These are phyloP conservation scores for Gulo gulo DNA, from an alignment of 2,113 vertebrate species.

Conservation along the genomic window DNA sequence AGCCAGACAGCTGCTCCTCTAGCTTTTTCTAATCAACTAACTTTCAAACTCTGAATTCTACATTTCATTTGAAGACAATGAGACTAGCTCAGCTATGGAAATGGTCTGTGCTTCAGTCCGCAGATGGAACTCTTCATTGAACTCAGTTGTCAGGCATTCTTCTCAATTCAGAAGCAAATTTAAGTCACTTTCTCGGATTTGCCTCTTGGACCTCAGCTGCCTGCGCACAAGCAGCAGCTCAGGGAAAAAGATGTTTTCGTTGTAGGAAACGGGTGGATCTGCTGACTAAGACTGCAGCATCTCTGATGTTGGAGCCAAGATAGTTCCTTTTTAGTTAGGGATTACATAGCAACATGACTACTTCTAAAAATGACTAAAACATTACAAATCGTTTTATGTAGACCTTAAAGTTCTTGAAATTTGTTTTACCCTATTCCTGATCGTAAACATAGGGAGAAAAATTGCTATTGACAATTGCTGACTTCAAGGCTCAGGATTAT, in stretches of 20 bases:
- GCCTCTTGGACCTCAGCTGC: neutral
- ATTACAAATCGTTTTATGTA: neutral
- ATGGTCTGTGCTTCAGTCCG: neutral
- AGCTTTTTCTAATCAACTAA: neutral
- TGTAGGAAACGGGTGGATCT: neutral
- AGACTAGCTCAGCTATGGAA: neutral
- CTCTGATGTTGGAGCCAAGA: neutral
- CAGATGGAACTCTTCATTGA: neutral
- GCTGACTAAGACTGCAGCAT: neutral
- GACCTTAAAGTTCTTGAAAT: neutral
- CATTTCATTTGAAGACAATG: neutral
- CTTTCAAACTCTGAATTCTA: neutral
- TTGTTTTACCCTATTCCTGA: neutral
- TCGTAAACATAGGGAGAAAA: neutral
- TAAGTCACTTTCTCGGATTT: neutral
- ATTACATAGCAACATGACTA: neutral
- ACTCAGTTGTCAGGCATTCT: neutral
- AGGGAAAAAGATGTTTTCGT: neutral
- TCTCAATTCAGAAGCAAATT: neutral
- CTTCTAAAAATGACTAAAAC: neutral
- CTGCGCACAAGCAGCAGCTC: neutral
- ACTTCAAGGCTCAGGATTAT: neutral
- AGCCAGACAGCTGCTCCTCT: neutral
- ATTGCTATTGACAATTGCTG: neutral
- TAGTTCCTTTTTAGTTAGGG: neutral